Base-by-base conservation (phyloP, 1,140 invertebrate species). In the Hylaeus volcanicus region DNA sequence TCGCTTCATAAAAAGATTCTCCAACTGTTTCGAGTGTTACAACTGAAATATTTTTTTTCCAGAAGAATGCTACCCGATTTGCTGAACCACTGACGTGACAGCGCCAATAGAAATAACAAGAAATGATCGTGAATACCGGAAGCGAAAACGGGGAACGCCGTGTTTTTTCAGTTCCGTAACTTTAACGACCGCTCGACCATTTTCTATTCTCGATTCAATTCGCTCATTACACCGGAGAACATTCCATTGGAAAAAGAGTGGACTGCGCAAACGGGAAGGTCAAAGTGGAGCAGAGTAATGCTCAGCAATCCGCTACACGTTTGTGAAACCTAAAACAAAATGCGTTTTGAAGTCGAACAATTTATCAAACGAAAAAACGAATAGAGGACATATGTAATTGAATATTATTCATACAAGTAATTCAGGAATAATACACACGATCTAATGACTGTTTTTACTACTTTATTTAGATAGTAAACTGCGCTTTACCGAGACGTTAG, bases 241-340 rank as follows among this genome's bases (percentile, higher is more conserved):
- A 71, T 77, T 71, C 66, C 56, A 26, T 1, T 15, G 14, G 53
- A 41, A 60, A 69, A 11, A 9, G 14, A 58, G 14, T 2, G 26
- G 43, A 45, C 45, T 14, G 14, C 15, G 9, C 6, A 15, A 45
- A 12, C 45, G 14, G 14, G 43, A 73, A 71, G 66, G 39, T 64
- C 51, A 56, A 72, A 73, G 41, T 56, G 60, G n/a, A 45, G n/a
- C 76, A 63, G 76, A 26, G 26, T 26, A 26, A 26, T 26, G 26
- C 26, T 26, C 26, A 26, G 26, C 26, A 0, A 26, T 26, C 26
- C 26, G 26, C 26, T 26, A 26, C 26, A 26, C 26, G 26, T 26
- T 26, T 26, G 26, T 26, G 26, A 26, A 26, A 26, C 26, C 26
- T 26, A 26, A 26, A 26, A 26, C 26, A 26, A 26, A 26, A 26